Evolutionary conservation across 2,113 vertebrate species (phyloP).

Genomic region (Mustela lutreola): DNA sequence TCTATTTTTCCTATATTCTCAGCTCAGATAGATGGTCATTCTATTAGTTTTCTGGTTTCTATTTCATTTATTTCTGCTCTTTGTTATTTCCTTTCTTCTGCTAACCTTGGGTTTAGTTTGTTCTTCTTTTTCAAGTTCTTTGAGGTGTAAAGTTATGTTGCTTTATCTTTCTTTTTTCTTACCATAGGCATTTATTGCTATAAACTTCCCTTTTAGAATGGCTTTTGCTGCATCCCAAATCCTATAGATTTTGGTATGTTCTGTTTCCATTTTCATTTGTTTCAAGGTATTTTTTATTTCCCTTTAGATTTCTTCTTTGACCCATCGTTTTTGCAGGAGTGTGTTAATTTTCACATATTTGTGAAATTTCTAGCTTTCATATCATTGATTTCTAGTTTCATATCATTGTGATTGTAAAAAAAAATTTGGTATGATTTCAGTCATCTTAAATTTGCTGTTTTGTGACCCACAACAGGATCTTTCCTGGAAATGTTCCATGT

Average conservation of each 20-base stretch:
- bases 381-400: neutral
- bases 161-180: neutral
- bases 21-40: no score
- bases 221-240: neutral
- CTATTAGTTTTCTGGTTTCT: neutral
- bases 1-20: no score
- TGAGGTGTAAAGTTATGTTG: neutral
- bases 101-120: neutral
- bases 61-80: neutral
- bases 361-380: neutral
- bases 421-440: neutral
- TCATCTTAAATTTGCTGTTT: neutral
- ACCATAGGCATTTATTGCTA: neutral
- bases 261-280: neutral
- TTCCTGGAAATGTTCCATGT: neutral
- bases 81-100: neutral
- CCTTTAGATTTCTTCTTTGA: neutral
- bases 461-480: neutral
- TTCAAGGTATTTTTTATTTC: neutral
- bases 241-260: neutral
- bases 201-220: neutral
- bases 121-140: neutral
- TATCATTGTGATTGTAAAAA: neutral
- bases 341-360: neutral
- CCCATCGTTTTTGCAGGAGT: neutral